phyloP scores from a whole-genome alignment of 2,888 invertebrate genomes.

The Lepidonotus clava region DNA sequence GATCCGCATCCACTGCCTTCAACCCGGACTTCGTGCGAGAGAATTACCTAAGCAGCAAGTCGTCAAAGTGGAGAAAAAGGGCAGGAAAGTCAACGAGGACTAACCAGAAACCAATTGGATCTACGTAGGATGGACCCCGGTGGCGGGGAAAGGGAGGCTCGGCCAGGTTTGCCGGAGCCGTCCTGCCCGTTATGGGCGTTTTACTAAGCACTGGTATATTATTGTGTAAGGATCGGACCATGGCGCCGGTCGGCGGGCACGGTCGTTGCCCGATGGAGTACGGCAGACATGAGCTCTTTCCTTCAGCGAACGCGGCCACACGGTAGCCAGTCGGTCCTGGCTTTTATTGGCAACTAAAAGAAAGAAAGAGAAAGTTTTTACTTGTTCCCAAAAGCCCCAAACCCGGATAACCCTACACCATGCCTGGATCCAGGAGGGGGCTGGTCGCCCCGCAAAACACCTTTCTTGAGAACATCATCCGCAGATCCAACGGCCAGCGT shows the following conservation, averaged over 20 bases:
- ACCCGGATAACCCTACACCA: conserved; percentile 58
- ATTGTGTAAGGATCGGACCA: neutral
- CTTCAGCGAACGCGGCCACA: neutral
- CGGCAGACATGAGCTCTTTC: neutral
- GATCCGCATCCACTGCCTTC: neutral
- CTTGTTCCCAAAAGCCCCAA: neutral
- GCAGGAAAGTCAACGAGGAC: too few relatives aligned
- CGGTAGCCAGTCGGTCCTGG: neutral
- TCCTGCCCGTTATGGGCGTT: neutral
- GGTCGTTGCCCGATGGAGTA: conserved; percentile 19
- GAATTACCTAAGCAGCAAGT: too few relatives aligned
- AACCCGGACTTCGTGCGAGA: neutral
- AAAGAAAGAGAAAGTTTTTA: neutral
- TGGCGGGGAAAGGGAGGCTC: neutral
- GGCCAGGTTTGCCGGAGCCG: neutral
- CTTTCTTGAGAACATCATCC: conserved; percentile 99
- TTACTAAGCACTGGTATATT: neutral
- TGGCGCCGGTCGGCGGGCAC: neutral
- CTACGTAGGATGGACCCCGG: conserved; percentile 8
- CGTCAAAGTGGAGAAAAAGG: too few relatives aligned
- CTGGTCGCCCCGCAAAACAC: conserved; percentile 99
- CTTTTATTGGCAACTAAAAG: neutral
- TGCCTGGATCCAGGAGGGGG: conserved; percentile 83
- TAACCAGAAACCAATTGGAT: neutral
- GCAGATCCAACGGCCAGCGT: conserved; percentile 99